Evolutionary conservation across 2,888 invertebrate genomes (phyloP).

Genomic region (Ormyrus rosae): DNA sequence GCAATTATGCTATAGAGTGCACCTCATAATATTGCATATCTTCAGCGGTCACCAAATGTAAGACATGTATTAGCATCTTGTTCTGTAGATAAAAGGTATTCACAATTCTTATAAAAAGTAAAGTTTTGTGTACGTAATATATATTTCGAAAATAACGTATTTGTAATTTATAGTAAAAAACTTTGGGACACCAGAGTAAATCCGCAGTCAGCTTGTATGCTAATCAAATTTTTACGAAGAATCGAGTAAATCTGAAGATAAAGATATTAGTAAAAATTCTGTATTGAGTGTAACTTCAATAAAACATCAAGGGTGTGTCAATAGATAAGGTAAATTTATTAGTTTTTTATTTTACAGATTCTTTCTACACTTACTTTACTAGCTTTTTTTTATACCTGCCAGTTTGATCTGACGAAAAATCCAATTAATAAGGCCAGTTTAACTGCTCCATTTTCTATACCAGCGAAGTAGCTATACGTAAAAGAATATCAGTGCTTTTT

Average conservation of each 20-base stretch:
- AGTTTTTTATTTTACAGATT: background rate
- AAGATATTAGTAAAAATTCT: constrained; percentile 82
- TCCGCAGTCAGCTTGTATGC: constrained; percentile 93
- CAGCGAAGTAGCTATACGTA: no score
- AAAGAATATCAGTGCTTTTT: no score
- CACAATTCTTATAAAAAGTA: background rate
- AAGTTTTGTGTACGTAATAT: no score
- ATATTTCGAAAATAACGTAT: constrained; percentile 22
- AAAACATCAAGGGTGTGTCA: constrained; percentile 94
- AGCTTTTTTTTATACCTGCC: no score
- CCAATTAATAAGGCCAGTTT: no score
- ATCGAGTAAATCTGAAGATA: constrained; percentile 82
- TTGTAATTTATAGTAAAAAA: constrained; percentile 80
- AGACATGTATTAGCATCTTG: constrained; percentile 91
- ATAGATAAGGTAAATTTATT: constrained; percentile 83
- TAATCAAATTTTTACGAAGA: constrained; percentile 82
- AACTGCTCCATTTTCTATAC: no score
- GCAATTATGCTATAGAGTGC: constrained; percentile 70
- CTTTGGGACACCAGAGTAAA: constrained; percentile 96
- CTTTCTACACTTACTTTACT: no score
- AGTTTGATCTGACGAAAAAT: no score
- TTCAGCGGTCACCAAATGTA: constrained; percentile 99
- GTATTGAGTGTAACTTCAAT: constrained; percentile 90
- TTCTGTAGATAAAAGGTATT: constrained; percentile 87
- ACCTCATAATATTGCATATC: constrained; percentile 94